Base-by-base conservation (phyloP, 2,888 invertebrate genomes). In the Orthosia gothica region DNA sequence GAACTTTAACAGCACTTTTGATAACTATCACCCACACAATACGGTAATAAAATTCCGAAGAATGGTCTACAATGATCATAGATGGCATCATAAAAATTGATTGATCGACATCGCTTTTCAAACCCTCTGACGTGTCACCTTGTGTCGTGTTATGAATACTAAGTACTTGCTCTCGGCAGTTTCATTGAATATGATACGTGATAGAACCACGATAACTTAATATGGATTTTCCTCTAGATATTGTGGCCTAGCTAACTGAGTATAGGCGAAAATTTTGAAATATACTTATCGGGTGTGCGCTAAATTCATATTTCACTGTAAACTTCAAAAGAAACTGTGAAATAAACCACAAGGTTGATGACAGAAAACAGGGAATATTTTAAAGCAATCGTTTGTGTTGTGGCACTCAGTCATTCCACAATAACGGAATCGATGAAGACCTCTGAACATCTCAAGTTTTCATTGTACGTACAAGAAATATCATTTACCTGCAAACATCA, bases 131-230 rank as follows among this genome's bases (percentile, higher is more conserved):
- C 47, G 66, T 45, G 45, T 75, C 40, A 70, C 79, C 70, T 79
- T 70, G 70, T 45, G 7, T 16, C 45, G 23, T 55, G 58, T 16
- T 50, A 67, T 75, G 79, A 59, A 79, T 79, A 75, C 58, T 70
- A 58, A 75, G 47, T 32, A 54, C 49, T 55, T 32, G 18, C 20
- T 57, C 23, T 20, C 26, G 62, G 65, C 62, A 66, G 66, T 75
- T 59, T 70, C 54, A 79, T 79, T 79, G 79, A 79, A 79, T 79
- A 66, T 68, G 61, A 50, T 54, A 20, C 49, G 26, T 79, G 57
- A 50, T 61, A 69, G 16, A 50, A 76, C n/a, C 4, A 4, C 15
- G 26, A 58, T 49, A 26, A 26, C 62, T 18, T 7, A 47, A 5
- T 49, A 52, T 49, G 18, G 2, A n/a, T 54, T 64, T 63, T 58